phyloP scores from a whole-genome alignment of 2,113 vertebrate species.

The Microcebus jonahi region DNA sequence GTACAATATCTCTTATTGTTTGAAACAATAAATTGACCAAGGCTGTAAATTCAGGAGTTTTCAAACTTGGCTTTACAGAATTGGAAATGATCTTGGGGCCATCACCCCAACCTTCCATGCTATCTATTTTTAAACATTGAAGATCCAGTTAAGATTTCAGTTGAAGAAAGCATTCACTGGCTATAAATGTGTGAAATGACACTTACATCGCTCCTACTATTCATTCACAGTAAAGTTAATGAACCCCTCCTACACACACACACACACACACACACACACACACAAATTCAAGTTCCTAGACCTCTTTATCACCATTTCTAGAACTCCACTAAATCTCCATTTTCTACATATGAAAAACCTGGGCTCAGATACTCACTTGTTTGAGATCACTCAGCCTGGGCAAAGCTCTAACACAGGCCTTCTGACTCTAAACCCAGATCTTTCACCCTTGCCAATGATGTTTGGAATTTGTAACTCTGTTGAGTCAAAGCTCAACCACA shows the following conservation, averaged over 20 bases:
- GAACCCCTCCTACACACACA: not conserved
- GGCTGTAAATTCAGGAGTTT: not conserved
- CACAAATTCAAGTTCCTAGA: not conserved
- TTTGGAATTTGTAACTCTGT: not conserved
- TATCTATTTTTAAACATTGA: not conserved
- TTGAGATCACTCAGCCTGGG: not conserved
- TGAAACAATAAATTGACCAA: not conserved
- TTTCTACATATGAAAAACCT: not conserved
- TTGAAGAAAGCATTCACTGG: not conserved
- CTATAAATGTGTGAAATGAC: not conserved
- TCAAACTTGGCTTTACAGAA: not conserved
- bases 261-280: not conserved
- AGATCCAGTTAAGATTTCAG: not conserved
- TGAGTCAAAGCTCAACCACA: not conserved
- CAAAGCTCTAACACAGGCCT: not conserved
- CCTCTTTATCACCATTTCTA: not conserved
- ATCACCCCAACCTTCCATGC: not conserved
- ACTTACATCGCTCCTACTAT: not conserved
- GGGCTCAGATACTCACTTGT: not conserved
- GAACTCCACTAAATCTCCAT: not conserved
- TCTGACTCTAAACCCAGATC: not conserved
- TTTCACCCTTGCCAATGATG: not conserved
- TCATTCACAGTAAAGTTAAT: not conserved
- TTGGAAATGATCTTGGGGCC: not conserved
- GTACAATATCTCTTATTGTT: not conserved